These are phyloP conservation scores for Piscicola geometra DNA, from an alignment of 2,888 invertebrate genomes.

Conservation along the genomic window DNA sequence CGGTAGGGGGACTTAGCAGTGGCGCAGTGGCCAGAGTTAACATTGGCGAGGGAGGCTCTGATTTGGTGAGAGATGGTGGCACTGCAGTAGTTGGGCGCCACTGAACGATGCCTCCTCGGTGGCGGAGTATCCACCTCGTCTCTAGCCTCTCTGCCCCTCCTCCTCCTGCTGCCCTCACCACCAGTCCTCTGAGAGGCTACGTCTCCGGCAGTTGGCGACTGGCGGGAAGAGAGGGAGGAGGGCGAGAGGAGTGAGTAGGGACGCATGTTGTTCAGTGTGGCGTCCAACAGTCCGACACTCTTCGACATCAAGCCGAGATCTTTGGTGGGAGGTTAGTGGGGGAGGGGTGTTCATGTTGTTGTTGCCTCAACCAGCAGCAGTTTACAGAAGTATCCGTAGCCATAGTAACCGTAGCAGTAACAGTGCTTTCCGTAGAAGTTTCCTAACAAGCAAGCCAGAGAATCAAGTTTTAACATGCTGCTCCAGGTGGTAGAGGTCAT, in stretches of 20 bases:
- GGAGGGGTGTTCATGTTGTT: not conserved
- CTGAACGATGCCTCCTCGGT: not conserved
- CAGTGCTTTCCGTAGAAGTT: too few species aligned
- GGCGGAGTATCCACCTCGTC: not conserved
- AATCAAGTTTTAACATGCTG: too few species aligned
- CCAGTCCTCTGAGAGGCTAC: too few species aligned
- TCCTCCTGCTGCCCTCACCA: not conserved
- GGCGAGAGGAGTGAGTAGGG: not conserved
- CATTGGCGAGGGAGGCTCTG: conserved; percentile 12
- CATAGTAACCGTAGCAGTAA: too few species aligned
- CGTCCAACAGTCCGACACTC: conserved; percentile 28
- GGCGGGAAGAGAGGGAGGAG: conserved; percentile 17
- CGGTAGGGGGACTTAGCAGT: not conserved
- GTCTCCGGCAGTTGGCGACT: not conserved
- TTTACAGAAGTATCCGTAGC: too few species aligned
- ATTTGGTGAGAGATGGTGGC: conserved; percentile 29
- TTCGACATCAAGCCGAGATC: conserved; percentile 29
- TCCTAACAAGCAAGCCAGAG: too few species aligned
- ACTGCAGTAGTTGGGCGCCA: conserved; percentile 24
- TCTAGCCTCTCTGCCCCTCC: not conserved
- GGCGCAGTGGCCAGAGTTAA: not conserved
- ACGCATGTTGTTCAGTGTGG: not conserved
- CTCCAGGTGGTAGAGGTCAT: too few species aligned
- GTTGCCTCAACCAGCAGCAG: not conserved
- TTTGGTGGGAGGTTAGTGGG: not conserved